Evolutionary conservation across 2,113 vertebrate genomes (phyloP).

Genomic region (Myanophis thanlyinensis): DNA sequence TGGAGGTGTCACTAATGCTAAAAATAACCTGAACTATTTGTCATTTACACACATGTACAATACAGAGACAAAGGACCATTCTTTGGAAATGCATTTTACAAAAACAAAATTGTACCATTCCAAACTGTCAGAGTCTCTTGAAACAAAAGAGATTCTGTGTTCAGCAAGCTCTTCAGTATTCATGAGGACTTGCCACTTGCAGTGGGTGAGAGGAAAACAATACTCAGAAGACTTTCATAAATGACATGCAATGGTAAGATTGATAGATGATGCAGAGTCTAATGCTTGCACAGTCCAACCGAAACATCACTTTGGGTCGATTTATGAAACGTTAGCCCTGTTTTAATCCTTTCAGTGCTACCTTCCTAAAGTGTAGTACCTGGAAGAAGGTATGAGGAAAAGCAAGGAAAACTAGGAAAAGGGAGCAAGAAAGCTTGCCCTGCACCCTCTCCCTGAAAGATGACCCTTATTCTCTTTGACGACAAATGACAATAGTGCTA

Average conservation of each 20-base stretch:
- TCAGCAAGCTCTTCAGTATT: constrained; percentile 76
- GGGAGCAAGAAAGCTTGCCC: not conserved
- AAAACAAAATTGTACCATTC: constrained; percentile 69
- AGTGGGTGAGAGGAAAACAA: constrained; percentile 81
- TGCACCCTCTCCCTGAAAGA: not conserved
- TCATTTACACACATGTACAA: constrained; percentile 40
- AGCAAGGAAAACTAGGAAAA: not conserved
- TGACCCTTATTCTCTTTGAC: constrained; percentile 39
- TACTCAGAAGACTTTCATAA: constrained; percentile 84
- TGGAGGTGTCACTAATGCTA: constrained; percentile 30
- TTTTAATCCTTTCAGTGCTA: constrained; percentile 40
- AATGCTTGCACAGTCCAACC: constrained; percentile 76
- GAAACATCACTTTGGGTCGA: constrained; percentile 69
- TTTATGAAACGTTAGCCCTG: constrained; percentile 61
- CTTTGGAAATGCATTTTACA: constrained; percentile 57
- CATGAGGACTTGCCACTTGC: constrained; percentile 76
- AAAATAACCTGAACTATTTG: constrained; percentile 5
- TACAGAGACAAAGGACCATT: constrained; percentile 37
- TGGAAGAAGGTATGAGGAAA: constrained; percentile 20
- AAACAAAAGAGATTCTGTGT: constrained; percentile 75
- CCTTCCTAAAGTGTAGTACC: constrained; percentile 41
- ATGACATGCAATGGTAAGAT: constrained; percentile 78
- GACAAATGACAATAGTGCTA: constrained; percentile 44
- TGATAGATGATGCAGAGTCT: constrained; percentile 79
- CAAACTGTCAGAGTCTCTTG: constrained; percentile 74